phyloP scores from a whole-genome alignment of 2,797 vertebrate species.

The Cygnus olor region DNA sequence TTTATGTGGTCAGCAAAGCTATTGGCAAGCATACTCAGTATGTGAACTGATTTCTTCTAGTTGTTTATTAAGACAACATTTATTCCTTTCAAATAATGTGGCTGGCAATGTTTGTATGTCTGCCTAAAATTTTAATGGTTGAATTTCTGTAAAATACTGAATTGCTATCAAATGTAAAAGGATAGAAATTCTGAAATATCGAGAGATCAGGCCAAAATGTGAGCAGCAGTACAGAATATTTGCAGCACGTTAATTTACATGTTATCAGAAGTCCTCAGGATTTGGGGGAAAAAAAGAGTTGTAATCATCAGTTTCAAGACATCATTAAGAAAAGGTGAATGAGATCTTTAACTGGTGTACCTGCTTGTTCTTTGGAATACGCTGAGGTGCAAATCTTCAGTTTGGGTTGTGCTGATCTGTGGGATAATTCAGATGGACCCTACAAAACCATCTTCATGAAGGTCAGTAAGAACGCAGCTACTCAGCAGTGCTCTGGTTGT shows the following conservation, averaged over 20 bases:
- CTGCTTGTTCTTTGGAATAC: neutral
- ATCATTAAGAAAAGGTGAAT: neutral
- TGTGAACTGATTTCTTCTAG: neutral
- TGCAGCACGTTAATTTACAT: neutral
- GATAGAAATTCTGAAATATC: neutral
- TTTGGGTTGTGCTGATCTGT: neutral
- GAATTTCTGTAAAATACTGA: neutral
- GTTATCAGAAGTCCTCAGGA: neutral
- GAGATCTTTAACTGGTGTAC: neutral
- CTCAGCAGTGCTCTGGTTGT: neutral
- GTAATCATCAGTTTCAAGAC: neutral
- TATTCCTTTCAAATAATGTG: neutral
- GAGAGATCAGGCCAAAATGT: neutral
- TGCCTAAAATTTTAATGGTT: neutral
- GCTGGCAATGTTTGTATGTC: neutral
- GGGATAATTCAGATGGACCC: neutral
- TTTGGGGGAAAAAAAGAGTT: neutral
- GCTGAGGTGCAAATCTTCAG: neutral
- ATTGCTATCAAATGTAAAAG: neutral
- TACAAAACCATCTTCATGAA: neutral
- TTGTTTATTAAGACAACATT: neutral
- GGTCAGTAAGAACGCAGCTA: neutral
- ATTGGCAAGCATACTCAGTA: neutral
- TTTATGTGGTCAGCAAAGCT: neutral
- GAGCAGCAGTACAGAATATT: neutral